Evolutionary conservation across 2,797 vertebrate species (phyloP).

Genomic region (Pelobates cultripes): DNA sequence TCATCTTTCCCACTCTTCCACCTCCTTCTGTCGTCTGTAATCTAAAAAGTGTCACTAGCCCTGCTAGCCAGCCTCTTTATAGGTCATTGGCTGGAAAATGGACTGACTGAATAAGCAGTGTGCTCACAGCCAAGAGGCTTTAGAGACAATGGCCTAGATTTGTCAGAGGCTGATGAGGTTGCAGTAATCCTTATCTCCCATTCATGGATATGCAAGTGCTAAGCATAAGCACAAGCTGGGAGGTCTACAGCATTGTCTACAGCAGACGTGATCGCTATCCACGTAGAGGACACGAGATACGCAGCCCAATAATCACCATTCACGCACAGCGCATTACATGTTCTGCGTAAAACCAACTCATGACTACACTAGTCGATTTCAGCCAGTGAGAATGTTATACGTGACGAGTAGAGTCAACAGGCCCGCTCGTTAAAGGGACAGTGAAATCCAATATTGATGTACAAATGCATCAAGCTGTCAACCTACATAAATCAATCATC

Average conservation of each 20-base stretch:
- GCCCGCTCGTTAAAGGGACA: too few species aligned
- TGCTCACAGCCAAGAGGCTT: constrained; percentile 38
- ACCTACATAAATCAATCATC: too few species aligned
- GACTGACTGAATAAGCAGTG: neutral
- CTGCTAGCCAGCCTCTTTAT: constrained; percentile 19
- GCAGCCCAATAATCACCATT: too few species aligned
- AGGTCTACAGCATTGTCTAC: neutral
- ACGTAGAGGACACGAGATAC: neutral
- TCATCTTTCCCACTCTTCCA: neutral
- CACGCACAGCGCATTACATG: too few species aligned
- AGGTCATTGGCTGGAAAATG: constrained; percentile 13
- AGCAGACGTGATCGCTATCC: neutral
- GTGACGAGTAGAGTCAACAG: too few species aligned
- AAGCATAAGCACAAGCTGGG: neutral
- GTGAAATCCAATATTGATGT: too few species aligned
- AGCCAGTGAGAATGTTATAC: too few species aligned
- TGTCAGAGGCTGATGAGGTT: constrained; percentile 7
- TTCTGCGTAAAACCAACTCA: too few species aligned
- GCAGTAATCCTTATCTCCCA: neutral
- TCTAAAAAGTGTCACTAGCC: neutral
- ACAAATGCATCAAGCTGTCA: too few species aligned
- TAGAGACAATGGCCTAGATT: constrained; percentile 16
- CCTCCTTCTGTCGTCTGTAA: neutral
- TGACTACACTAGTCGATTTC: too few species aligned
- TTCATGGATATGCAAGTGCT: neutral